A percentile compares a stretch with the other conserved stretches of the same genome.
Evolutionary conservation across 2,888 invertebrate species (phyloP).

Genomic region (Drosophila merina): DNA sequence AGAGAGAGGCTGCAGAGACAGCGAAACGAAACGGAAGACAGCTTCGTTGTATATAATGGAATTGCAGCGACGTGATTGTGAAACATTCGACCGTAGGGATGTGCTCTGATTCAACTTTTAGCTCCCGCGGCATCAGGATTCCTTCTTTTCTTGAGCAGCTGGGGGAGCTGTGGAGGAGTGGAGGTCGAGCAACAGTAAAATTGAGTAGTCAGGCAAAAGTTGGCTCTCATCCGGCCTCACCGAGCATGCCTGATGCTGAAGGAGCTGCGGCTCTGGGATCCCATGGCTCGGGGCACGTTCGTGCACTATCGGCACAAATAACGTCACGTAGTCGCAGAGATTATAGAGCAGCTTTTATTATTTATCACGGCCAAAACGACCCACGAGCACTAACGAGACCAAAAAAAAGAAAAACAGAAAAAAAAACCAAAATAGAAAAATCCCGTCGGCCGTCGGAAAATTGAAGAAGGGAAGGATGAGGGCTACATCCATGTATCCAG

Average conservation of each 20-base stretch:
- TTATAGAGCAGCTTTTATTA: conserved; percentile 83
- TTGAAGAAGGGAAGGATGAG: conserved; percentile 12
- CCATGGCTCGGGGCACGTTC: conserved; percentile 75
- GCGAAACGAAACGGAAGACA: conserved; percentile 31
- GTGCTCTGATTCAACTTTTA: conserved; percentile 83
- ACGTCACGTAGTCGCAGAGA: conserved; percentile 84
- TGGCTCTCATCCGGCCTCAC: conserved; percentile 54
- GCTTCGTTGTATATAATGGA: conserved; percentile 80
- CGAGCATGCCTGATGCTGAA: conserved; percentile 47
- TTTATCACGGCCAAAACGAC: conserved; percentile 78
- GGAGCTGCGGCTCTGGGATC: conserved; percentile 15
- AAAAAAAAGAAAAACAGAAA: conserved; percentile 39
- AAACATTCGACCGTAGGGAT: conserved; percentile 84
- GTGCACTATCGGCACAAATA: conserved; percentile 83
- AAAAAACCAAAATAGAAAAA: conserved; percentile 39
- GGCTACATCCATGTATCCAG: conserved; percentile 8
- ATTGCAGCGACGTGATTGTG: conserved; percentile 84
- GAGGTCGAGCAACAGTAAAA: conserved; percentile 48
- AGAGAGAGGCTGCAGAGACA: conserved; percentile 8
- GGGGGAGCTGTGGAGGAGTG: neutral
- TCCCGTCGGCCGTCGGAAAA: conserved; percentile 71
- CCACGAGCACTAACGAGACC: conserved; percentile 78
- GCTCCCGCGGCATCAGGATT: conserved; percentile 63
- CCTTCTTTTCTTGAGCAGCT: conserved; percentile 45
- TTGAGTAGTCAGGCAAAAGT: conserved; percentile 70